Evolutionary conservation across 2,888 invertebrate species (phyloP), one percentile per base, ranked within the genome.

Genomic region (Amblyteles armatorius): DNA sequence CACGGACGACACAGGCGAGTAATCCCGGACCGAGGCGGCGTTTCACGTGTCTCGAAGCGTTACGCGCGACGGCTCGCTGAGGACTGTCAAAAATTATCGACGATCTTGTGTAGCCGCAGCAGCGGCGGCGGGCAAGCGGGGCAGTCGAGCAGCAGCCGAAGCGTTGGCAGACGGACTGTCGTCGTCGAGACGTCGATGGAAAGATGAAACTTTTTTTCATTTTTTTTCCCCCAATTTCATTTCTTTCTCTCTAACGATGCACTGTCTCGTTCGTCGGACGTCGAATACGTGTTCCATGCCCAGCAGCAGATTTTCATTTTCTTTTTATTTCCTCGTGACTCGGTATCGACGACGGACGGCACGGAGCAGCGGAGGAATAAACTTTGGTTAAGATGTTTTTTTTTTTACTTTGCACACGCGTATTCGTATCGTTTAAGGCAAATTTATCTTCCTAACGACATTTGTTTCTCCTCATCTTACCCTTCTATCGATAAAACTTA

Each of bases 1-100:
- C 72, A 74, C 60, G 65, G 73, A 71, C 19, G 26, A 57, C 57
- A 57, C 57, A 19, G 44, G 36, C 55, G 52, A 77, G 33, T 57
- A 57, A 50, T 57, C 44, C 68, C 44, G 29, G 60, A 79, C 57
- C 78, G 60, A 44, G 29, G n/a, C 22, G n/a, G n/a, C 55, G 68
- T 40, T 63, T 76, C 65, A 40, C 67, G 88, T 88, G 88, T 89
- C 80, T 80, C 86, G 86, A 78, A 87, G 87, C 87, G 87, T 83
- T 87, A 88, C 86, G 89, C 86, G 87, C 87, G 88, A 86, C 86
- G 84, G 82, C 69, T 68, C 72, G 78, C 74, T 69, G 50, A 33
- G 82, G 71, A 77, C 83, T 88, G 84, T 87, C 83, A 86, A 82
- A 86, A 74, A 57, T 76, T 63, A 81, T 68, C 85, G 74, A 73